Evolutionary conservation across 1,140 invertebrate species (phyloP), one percentile per base, ranked within the genome.

Genomic region (Meloidogyne chitwoodi): DNA sequence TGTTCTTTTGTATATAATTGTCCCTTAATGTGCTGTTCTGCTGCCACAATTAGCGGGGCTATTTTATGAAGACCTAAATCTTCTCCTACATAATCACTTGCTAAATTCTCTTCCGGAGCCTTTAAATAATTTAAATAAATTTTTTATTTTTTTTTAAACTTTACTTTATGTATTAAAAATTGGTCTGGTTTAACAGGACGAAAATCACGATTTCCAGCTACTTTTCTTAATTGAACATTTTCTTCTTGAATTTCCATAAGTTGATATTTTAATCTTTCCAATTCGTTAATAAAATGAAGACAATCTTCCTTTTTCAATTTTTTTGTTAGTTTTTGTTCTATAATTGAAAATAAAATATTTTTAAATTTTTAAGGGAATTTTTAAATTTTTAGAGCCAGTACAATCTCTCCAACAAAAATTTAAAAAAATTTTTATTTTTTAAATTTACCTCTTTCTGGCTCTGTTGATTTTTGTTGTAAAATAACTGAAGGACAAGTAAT

Each of bases 1-100:
- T 82, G 80, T 12, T 83, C 68, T 61, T 77, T 83, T 2, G 81
- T 67, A 68, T 82, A 82, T 56, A 82, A 69, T 41, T 74, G 65
- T 24, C 74, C 74, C 16, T 73, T 29, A 4, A 76, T 11, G 16
- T 26, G 11, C 6, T 48, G 48, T 41, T 74, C 72, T 48, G 72
- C 72, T 22, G 72, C 72, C 5, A 74, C 62, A 48, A 34, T 31
- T 12, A 74, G 5, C 8, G 72, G 72, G 6, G n/a, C 72, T 22
- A 74, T 10, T 29, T 44, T 31, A 27, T 48, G 3, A 31, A 74
- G 56, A 48, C 41, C 62, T 19, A 22, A 10, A n/a, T 74, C 61
- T 2, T 24, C 29, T 12, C n/a, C 29, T 0, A 19, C 26, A 22
- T 65, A 41, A 74, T 26, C 56, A 56, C 48, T 64, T 27, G 56